Conservation (phyloP, 2,797 vertebrate species). For the Pogonophryne albipinna region DNA sequence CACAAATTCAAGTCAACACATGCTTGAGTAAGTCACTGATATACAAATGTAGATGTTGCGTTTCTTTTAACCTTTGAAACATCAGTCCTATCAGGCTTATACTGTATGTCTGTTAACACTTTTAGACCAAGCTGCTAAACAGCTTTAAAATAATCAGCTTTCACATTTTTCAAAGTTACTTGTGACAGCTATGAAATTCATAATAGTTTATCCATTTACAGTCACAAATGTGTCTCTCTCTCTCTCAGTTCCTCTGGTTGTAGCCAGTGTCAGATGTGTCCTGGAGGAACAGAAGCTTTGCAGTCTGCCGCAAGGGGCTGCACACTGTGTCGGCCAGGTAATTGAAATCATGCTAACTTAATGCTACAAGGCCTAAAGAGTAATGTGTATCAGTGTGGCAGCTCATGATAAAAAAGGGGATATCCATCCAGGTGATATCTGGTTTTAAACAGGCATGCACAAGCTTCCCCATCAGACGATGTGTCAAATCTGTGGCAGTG, state of each 20-base stretch:
- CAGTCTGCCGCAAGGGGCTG: slow-evolving; percentile 79
- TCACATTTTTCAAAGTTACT: background rate
- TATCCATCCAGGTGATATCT: slow-evolving; percentile 21
- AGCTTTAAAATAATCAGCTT: slow-evolving; percentile 5
- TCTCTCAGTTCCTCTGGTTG: slow-evolving; percentile 85
- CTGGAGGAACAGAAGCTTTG: slow-evolving; percentile 85
- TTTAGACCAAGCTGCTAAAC: slow-evolving; percentile 5
- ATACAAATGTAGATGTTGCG: too few species aligned
- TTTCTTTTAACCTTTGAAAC: background rate
- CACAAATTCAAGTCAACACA: too few species aligned
- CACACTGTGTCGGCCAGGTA: slow-evolving; percentile 87
- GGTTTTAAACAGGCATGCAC: slow-evolving; percentile 85
- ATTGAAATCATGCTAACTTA: background rate
- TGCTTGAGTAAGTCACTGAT: too few species aligned
- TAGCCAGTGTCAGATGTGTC: slow-evolving; percentile 82
- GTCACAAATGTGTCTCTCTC: slow-evolving; percentile 8
- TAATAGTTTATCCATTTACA: background rate
- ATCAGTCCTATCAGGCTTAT: background rate
- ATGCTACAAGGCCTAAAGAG: background rate
- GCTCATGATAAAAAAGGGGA: background rate
- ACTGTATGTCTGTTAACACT: background rate
- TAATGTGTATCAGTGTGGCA: background rate
- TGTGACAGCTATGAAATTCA: slow-evolving; percentile 6
- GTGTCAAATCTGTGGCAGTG: slow-evolving; percentile 88
- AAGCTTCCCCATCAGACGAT: slow-evolving; percentile 80